phyloP scores from a whole-genome alignment of 2,113 vertebrate genomes.

The Pelusios castaneus region DNA sequence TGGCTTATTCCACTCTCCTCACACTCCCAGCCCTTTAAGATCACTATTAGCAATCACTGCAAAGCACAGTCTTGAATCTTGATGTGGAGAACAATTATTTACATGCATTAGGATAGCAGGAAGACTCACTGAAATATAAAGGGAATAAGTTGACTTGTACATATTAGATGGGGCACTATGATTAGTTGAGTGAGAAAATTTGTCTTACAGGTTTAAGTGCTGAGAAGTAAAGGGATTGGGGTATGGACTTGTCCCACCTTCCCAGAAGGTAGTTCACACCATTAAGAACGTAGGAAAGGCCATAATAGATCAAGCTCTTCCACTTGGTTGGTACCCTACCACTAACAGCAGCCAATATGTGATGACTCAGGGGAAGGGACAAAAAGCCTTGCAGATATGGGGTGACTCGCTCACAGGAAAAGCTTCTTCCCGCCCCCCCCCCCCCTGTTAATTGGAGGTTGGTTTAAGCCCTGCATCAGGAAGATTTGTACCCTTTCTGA shows the following conservation, averaged over 20 bases:
- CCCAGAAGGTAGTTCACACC: background rate
- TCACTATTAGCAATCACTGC: background rate
- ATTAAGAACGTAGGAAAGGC: background rate
- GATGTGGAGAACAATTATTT: background rate
- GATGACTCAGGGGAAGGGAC: background rate
- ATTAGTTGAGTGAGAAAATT: background rate
- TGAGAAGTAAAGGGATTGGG: background rate
- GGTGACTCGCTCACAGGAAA: background rate
- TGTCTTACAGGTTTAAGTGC: background rate
- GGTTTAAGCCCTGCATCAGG: background rate
- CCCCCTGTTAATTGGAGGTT: background rate
- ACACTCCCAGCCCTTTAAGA: background rate
- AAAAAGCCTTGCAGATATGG: background rate
- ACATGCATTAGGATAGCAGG: background rate
- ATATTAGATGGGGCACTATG: background rate
- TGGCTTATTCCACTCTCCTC: background rate
- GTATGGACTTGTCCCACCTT: background rate
- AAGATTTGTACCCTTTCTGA: background rate
- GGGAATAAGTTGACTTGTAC: fast-evolving
- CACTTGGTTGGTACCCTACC: background rate
- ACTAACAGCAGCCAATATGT: background rate
- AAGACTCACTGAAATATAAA: fast-evolving
- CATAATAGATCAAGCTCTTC: background rate
- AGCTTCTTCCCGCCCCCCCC: no score
- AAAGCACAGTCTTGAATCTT: background rate